These are phyloP conservation scores for Cheiracanthium punctorium DNA, from an alignment of 2,888 invertebrate genomes.

Conservation along the genomic window DNA sequence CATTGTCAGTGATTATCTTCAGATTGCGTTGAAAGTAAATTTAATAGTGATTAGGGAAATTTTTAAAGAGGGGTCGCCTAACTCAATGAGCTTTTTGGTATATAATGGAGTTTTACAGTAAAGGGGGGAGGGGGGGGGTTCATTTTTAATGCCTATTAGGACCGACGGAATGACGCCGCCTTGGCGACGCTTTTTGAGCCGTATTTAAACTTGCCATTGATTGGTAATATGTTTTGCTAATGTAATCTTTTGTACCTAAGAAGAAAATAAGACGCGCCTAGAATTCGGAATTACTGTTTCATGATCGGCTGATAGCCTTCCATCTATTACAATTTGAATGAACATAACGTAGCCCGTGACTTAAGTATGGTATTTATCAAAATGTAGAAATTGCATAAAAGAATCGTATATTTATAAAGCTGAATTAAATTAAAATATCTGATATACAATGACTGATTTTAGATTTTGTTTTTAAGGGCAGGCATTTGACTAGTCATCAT, in stretches of 20 bases:
- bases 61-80: slow-evolving; percentile 27
- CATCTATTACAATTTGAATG: too few relatives aligned
- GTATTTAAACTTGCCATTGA: neutral
- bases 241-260: slow-evolving; percentile 3
- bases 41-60: slow-evolving; percentile 66
- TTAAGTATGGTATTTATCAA: too few relatives aligned
- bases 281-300: too few relatives aligned
- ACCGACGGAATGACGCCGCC: slow-evolving; percentile 34
- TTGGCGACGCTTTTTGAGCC: slow-evolving; percentile 34
- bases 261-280: neutral
- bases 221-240: neutral
- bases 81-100: slow-evolving; percentile 44
- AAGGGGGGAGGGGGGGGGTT: slow-evolving; percentile 8
- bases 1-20: slow-evolving; percentile 46
- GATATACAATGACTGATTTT: too few relatives aligned
- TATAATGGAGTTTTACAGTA: slow-evolving; percentile 14
- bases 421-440: too few relatives aligned
- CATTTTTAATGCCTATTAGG: slow-evolving; percentile 54
- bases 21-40: slow-evolving; percentile 61
- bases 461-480: too few relatives aligned
- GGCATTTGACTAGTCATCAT: too few relatives aligned
- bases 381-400: too few relatives aligned
- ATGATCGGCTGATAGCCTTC: too few relatives aligned
- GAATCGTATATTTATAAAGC: too few relatives aligned
- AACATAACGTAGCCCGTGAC: too few relatives aligned